These are phyloP conservation scores for Calameuta pallipes DNA, from an alignment of 2,888 invertebrate genomes.

Conservation along the genomic window DNA sequence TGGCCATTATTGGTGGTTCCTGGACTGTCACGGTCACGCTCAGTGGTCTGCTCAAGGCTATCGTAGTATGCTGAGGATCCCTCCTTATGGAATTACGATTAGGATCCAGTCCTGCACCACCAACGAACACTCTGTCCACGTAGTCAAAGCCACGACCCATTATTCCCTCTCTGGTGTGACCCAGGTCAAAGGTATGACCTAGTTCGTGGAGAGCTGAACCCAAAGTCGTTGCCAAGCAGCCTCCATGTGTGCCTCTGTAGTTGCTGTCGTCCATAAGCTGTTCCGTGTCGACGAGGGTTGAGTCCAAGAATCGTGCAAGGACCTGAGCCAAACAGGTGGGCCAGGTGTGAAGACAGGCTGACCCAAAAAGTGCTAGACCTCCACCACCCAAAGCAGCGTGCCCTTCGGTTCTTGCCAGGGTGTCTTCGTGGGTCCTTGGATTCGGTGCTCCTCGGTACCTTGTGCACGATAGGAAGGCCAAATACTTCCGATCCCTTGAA, in stretches of 20 bases:
- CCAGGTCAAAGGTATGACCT: constrained; percentile 93
- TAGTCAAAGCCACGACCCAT: constrained; percentile 94
- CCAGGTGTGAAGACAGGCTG: constrained; percentile 92
- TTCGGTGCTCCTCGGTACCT: constrained; percentile 77
- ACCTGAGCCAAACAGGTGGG: constrained; percentile 79
- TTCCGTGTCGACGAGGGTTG: constrained; percentile 76
- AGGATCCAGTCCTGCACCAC: constrained; percentile 71
- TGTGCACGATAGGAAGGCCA: constrained; percentile 91
- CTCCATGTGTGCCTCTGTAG: constrained; percentile 87
- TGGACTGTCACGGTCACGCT: constrained; percentile 75
- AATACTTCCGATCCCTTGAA: constrained; percentile 78
- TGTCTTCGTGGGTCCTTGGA: constrained; percentile 77
- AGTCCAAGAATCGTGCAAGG: constrained; percentile 71
- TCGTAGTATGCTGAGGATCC: constrained; percentile 73
- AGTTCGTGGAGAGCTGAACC: constrained; percentile 94
- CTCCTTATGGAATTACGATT: constrained; percentile 72
- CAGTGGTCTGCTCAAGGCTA: constrained; percentile 72
- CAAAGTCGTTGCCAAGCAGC: constrained; percentile 89
- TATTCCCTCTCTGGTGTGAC: constrained; percentile 89
- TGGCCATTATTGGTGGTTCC: constrained; percentile 69
- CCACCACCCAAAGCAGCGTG: constrained; percentile 94
- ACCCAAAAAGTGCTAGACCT: constrained; percentile 90
- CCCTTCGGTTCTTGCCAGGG: constrained; percentile 77
- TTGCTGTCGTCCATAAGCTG: constrained; percentile 92
- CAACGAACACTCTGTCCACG: constrained; percentile 81